phyloP scores from a whole-genome alignment of 2,113 vertebrate genomes.

The Neopipo cinnamomea region DNA sequence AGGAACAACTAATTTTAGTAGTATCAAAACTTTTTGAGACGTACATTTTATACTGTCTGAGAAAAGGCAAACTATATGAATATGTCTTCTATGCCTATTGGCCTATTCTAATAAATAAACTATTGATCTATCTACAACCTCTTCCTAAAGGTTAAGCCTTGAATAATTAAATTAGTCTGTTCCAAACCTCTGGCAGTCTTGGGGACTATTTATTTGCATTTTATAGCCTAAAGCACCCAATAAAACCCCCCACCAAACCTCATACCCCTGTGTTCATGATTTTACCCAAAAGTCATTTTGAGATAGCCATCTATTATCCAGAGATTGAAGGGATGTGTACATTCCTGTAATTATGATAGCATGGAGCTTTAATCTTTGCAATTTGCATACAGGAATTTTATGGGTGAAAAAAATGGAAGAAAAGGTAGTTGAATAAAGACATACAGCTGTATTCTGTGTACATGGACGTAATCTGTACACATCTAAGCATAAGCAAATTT shows the following conservation, averaged over 20 bases:
- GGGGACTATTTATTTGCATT: background rate
- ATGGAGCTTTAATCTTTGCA: background rate
- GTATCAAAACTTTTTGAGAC: conserved; percentile 26
- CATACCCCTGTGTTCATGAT: background rate
- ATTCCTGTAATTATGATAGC: background rate
- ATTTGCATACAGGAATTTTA: background rate
- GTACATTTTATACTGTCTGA: conserved; percentile 1
- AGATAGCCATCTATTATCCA: background rate
- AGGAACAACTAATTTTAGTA: conserved; percentile 24
- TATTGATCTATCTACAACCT: background rate
- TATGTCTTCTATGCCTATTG: background rate
- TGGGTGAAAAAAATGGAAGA: background rate
- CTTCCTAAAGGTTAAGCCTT: background rate
- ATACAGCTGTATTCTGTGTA: background rate
- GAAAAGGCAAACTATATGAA: background rate
- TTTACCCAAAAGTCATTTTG: background rate
- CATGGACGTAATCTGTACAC: background rate
- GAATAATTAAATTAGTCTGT: background rate
- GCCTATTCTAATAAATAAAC: background rate
- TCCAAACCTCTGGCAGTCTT: background rate
- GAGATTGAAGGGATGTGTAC: background rate
- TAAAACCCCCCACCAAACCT: background rate
- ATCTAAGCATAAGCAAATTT: background rate
- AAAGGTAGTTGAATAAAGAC: background rate
- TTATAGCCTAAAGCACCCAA: background rate